phyloP scores from a whole-genome alignment of 2,113 vertebrate species.

The Phalacrocorax aristotelis region DNA sequence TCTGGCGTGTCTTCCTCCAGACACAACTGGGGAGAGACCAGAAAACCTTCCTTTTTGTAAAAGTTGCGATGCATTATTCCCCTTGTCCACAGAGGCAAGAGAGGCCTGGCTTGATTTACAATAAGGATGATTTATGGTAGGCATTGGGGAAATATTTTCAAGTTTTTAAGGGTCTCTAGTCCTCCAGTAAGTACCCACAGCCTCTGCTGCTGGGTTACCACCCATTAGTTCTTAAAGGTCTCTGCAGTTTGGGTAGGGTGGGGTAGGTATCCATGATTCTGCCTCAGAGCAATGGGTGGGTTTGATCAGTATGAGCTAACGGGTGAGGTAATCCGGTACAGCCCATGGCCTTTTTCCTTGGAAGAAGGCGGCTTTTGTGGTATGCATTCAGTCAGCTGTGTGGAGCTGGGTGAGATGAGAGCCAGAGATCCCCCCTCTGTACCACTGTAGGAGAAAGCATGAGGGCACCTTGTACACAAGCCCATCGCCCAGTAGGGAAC shows the following conservation, averaged over 20 bases:
- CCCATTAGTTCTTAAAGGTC: neutral
- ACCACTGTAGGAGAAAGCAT: neutral
- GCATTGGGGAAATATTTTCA: neutral
- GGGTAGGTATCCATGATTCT: neutral
- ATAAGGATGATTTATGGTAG: neutral
- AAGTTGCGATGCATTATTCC: neutral
- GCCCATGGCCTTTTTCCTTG: neutral
- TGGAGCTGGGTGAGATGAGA: neutral
- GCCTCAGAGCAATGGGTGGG: neutral
- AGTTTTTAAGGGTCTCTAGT: neutral
- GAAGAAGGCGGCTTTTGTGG: neutral
- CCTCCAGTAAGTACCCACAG: neutral
- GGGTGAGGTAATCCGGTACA: neutral
- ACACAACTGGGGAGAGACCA: neutral
- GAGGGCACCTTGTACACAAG: neutral
- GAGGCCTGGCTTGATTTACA: neutral
- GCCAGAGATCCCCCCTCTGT: neutral
- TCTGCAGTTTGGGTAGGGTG: neutral
- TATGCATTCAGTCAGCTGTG: neutral
- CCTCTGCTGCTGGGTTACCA: neutral
- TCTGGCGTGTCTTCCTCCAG: fast-evolving
- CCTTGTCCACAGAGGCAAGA: neutral
- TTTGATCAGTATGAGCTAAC: conserved; percentile 33
- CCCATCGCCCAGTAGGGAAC: neutral
- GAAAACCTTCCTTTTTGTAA: neutral